A percentile compares a stretch with the other conserved stretches of the same genome.
Evolutionary conservation across 2,888 invertebrate genomes (phyloP).

Genomic region (Synergus itoensis): DNA sequence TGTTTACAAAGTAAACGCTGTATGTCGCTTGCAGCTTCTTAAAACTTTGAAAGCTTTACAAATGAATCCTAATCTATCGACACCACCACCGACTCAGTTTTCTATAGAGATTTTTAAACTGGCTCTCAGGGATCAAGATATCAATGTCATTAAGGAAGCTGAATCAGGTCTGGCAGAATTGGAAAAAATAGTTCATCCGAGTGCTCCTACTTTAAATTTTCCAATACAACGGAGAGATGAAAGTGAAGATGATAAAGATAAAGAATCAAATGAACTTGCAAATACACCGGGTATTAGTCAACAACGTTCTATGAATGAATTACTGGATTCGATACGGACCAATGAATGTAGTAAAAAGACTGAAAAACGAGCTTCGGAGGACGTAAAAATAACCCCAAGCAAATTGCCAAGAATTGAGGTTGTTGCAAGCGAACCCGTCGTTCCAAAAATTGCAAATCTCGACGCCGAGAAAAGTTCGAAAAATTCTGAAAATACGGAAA

Average conservation of each 20-base stretch:
- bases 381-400: not conserved
- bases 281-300: not conserved
- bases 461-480: not conserved
- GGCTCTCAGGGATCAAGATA: slow-evolving; percentile 65
- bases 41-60: slow-evolving; percentile 65
- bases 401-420: not conserved
- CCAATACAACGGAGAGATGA: slow-evolving; percentile 56
- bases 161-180: slow-evolving; percentile 63
- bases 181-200: slow-evolving; percentile 71
- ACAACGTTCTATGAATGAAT: not conserved
- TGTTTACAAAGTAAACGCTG: slow-evolving; percentile 58
- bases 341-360: not conserved
- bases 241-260: not conserved
- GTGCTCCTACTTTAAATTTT: slow-evolving; percentile 64
- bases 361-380: not conserved
- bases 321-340: not conserved
- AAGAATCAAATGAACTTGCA: slow-evolving; percentile 4
- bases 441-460: not conserved
- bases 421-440: not conserved
- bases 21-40: slow-evolving; percentile 69
- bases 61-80: slow-evolving; percentile 65
- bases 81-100: slow-evolving; percentile 67
- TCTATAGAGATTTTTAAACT: slow-evolving; percentile 68
- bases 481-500: not conserved
- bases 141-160: slow-evolving; percentile 64